These are phyloP conservation scores for Pristis pectinata DNA, from an alignment of 2,797 vertebrate species.

Conservation along the genomic window DNA sequence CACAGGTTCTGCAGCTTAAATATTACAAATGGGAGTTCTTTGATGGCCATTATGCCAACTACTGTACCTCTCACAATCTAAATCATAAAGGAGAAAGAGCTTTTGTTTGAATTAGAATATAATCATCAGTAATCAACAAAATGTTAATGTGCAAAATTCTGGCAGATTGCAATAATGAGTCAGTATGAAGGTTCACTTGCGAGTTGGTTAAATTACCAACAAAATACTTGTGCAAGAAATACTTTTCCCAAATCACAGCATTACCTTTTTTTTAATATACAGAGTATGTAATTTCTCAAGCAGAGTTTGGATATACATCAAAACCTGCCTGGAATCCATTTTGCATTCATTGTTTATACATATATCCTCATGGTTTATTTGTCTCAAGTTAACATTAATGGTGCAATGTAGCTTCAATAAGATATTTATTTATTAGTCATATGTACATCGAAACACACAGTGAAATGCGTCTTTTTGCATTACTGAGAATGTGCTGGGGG, in stretches of 20 bases:
- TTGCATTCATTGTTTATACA: background rate
- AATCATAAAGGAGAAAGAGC: background rate
- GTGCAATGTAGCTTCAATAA: background rate
- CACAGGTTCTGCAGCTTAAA: background rate
- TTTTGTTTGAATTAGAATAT: slow-evolving; percentile 22
- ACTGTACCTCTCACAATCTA: background rate
- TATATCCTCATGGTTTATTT: background rate
- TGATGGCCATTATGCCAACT: background rate
- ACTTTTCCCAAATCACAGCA: background rate
- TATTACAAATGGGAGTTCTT: background rate
- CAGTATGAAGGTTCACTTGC: background rate
- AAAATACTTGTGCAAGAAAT: background rate
- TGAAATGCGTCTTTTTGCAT: no score
- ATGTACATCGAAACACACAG: no score
- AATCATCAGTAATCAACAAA: background rate
- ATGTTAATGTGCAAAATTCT: background rate
- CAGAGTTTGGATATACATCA: background rate
- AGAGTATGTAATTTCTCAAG: background rate
- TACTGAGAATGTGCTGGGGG: no score
- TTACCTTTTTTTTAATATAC: background rate
- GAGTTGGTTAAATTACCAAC: background rate
- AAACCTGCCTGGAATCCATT: background rate
- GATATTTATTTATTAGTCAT: no score
- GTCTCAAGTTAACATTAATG: background rate
- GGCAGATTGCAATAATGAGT: background rate